Evolutionary conservation across 2,113 vertebrate species (phyloP), one percentile per base, ranked within the genome.

Genomic region (Dipodomys stephensi): DNA sequence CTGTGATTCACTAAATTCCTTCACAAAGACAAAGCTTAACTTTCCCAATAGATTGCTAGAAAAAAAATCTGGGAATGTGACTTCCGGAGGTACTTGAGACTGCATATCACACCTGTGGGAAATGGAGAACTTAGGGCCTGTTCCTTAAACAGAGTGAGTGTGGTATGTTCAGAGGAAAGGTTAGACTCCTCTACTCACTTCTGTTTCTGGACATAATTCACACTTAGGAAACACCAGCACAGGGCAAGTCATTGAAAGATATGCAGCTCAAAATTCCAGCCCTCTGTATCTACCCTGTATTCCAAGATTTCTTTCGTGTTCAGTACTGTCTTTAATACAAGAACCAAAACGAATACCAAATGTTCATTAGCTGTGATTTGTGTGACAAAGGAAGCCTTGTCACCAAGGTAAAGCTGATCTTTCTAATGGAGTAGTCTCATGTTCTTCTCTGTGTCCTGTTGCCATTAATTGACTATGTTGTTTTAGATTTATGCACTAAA

Each of bases 401-500:
- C 86, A 64, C 64, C 32, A 69, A 53, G 3, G 11, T 28, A 62
- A 67, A 80, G 67, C 72, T 23, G 16, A 67, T 71, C 68, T 81
- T 92, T 88, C 91, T 95, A 91, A 97, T 68, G 93, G 78, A 94
- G 94, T 69, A 85, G 83, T 25, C 85, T 57, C 46, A 69, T 89
- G 68, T 60, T 87, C 79, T 86, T 60, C 60, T 87, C 57, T 92
- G 83, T 57, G 72, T 81, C 86, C 88, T 83, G 4, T 83, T 71
- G 77, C 77, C n/a, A 27, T 35, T 93, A 93, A 93, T 90, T 96
- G 78, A 93, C 73, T 96, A 89, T 90, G 96, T 91, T 94, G 73
- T 96, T 97, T 97, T 91, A 95, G 86, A 86, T 90, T 97, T 97
- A 93, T 96, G 0, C 91, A 93, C 96, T 96, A 91, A 96, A 97